Base-by-base conservation (phyloP, 2,888 invertebrate species). In the Cantharis rufa region DNA sequence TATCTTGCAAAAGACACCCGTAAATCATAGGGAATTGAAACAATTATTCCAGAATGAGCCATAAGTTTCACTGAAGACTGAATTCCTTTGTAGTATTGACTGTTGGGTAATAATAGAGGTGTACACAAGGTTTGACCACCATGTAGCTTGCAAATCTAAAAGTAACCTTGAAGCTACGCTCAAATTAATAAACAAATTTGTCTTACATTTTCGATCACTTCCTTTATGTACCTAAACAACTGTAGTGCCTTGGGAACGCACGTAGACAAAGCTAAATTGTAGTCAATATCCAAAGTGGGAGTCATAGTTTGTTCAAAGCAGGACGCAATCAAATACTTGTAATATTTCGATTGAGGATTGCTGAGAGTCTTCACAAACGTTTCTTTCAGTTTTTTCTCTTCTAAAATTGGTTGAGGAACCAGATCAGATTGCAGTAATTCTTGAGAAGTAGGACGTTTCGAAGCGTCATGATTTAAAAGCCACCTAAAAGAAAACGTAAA, bases 401-500 rank as follows among this genome's bases (percentile, higher is more conserved):
- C 96, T n/a, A 97, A 90, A 81, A 93, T 92, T 0, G 95, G 94
- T 0, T 97, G 94, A 0, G 98, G 98, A 3, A 98, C 90, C 82
- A 94, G 92, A 76, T 94, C 93, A 0, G 96, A 96, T 32, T 93
- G 91, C 0, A 98, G 89, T 2, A 98, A 89, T 85, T 98, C 96
- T 62, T 93, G 92, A 7, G 97, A 94, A 0, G 96, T 94, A 0
- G 98, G 98, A 4, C 98, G 90, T 81, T 92, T 89, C 32, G 92
- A 91, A 0, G 96, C 93, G 86, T 98, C 96, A 86, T 98, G 97
- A 87, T 93, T 93, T 73, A 98, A 88, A 3, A 98, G 89, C 95
- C 95, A 94, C 63, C 91, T 91, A 75, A 75, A 82, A 81, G 64
- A 75, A 63, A 21, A 68, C 28, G 24, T 62, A 9, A 32, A 3